Evolutionary conservation across 2,113 vertebrate genomes (phyloP).

Genomic region (Cyphomyrus plagiostoma): DNA sequence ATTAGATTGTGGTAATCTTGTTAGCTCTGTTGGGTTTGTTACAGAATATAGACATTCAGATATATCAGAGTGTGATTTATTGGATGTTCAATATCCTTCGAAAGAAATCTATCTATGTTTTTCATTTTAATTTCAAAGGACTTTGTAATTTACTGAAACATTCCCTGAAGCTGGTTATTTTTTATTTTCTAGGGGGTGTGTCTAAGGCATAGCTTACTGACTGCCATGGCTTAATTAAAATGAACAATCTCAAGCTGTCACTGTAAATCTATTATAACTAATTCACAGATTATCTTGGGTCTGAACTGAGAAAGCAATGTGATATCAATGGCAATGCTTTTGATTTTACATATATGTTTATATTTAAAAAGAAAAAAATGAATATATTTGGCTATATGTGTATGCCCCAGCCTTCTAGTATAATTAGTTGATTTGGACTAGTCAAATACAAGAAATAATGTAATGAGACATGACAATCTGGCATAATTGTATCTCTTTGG

Average conservation of each 20-base stretch:
- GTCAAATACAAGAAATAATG: not conserved
- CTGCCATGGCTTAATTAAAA: slow-evolving; percentile 42
- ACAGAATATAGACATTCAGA: slow-evolving; percentile 44
- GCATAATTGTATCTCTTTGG: not conserved
- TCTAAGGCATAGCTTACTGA: slow-evolving; percentile 22
- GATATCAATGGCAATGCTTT: not conserved
- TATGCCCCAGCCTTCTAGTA: not conserved
- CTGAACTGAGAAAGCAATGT: slow-evolving; percentile 4
- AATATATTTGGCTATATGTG: not conserved
- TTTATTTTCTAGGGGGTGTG: slow-evolving; percentile 20
- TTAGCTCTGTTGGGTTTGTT: slow-evolving; percentile 42
- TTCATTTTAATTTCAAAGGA: slow-evolving; percentile 34
- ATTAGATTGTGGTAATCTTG: slow-evolving; percentile 50
- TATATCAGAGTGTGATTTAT: slow-evolving; percentile 32
- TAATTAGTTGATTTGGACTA: not conserved
- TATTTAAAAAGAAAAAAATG: not conserved
- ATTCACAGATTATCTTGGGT: not conserved
- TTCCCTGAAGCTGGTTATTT: not conserved
- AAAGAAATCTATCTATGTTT: slow-evolving; percentile 33
- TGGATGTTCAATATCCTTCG: slow-evolving; percentile 16
- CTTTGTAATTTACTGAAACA: slow-evolving; percentile 25
- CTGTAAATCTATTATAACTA: slow-evolving; percentile 23
- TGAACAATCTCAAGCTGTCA: slow-evolving; percentile 24
- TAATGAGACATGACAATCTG: not conserved
- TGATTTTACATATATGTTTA: not conserved